These are phyloP conservation scores for Salarias fasciatus DNA, from an alignment of 2,797 vertebrate species.

Conservation along the genomic window DNA sequence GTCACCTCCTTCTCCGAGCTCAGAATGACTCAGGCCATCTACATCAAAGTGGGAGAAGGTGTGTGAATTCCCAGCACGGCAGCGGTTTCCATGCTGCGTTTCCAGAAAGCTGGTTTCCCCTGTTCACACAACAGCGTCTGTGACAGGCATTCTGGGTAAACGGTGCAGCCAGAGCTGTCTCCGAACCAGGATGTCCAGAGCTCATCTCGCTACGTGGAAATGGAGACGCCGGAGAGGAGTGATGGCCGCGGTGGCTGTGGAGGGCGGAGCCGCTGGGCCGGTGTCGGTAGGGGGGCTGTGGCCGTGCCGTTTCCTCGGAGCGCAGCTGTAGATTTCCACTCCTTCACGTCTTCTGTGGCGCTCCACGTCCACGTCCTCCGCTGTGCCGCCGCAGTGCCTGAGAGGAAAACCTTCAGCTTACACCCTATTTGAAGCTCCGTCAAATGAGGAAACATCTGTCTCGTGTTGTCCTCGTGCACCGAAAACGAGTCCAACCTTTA, in stretches of 20 bases:
- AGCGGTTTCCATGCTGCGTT: conserved; percentile 38
- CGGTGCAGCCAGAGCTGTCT: no score
- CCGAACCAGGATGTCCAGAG: no score
- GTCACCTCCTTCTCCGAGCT: conserved; percentile 98
- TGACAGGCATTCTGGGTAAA: no score
- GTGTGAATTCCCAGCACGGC: conserved; percentile 60
- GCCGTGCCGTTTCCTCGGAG: conserved; percentile 71
- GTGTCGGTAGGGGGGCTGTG: conserved; percentile 62
- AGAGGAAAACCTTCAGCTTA: conserved; percentile 68
- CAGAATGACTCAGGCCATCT: conserved; percentile 91
- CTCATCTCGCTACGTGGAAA: no score
- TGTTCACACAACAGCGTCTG: no score
- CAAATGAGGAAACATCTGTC: conserved; percentile 82
- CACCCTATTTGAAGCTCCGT: conserved; percentile 54
- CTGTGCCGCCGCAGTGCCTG: conserved; percentile 53
- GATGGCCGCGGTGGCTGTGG: no score
- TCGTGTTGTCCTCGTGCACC: conserved; percentile 56
- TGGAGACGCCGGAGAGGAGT: no score
- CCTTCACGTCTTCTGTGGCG: conserved; percentile 42
- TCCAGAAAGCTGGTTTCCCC: conserved; percentile 26
- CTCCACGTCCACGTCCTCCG: conserved; percentile 50
- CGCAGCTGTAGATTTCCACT: conserved; percentile 67
- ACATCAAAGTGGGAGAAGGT: conserved; percentile 99
- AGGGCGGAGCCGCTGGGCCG: conserved; percentile 42
- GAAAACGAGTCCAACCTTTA: conserved; percentile 41